A percentile compares a stretch with the other conserved stretches of the same genome.
phyloP scores from a whole-genome alignment of 2,113 vertebrate genomes.

The Thamnophis sirtalis region DNA sequence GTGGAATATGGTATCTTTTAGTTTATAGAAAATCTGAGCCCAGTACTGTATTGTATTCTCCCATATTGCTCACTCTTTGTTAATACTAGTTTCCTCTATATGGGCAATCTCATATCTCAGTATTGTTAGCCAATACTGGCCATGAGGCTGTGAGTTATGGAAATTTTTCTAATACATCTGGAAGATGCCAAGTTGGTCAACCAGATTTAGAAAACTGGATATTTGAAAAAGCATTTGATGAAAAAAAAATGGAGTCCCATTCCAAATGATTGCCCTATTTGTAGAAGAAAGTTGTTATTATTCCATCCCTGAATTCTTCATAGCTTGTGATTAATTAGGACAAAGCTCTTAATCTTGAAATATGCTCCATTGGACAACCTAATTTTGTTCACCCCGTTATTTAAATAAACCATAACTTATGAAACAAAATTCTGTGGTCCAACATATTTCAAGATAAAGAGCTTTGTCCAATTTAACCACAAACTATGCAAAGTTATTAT shows the following conservation, averaged over 20 bases:
- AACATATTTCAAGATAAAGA: not conserved
- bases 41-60: not conserved
- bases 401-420: not conserved
- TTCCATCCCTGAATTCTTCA: not conserved
- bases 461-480: not conserved
- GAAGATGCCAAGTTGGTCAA: not conserved
- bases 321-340: not conserved
- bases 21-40: not conserved
- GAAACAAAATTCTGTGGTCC: too few species aligned
- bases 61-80: not conserved
- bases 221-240: not conserved
- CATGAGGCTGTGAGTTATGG: too few species aligned
- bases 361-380: not conserved
- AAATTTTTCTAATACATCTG: not conserved
- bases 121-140: not conserved
- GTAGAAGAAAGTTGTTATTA: not conserved
- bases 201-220: not conserved
- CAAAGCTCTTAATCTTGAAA: conserved; percentile 7
- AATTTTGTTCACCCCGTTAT: not conserved
- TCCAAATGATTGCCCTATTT: not conserved
- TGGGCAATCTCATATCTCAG: not conserved
- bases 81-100: not conserved
- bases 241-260: rapidly evolving
- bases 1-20: not conserved
- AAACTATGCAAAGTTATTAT: not conserved